Evolutionary conservation across 2,888 invertebrate species (phyloP), one percentile per base, ranked within the genome.

Genomic region (Drosophila setosimentum): DNA sequence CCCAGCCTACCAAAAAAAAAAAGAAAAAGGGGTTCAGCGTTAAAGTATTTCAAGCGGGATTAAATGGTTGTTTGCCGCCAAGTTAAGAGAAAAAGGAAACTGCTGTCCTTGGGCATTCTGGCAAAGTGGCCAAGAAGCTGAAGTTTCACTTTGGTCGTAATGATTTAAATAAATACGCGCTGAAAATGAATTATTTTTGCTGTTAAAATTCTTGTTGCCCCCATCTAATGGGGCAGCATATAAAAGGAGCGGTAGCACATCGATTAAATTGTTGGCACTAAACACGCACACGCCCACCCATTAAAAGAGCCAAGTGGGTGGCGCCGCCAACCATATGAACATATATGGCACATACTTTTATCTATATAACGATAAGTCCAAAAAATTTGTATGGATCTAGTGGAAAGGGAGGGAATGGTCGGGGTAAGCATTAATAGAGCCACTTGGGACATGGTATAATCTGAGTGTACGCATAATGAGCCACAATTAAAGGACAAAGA

Each of bases 401-500:
- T 10, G 59, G 48, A 27, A 18, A 10, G 27, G 21, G n/a, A 24
- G 33, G 29, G 49, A 2, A 64, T 29, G 27, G 11, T 13, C 21
- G 68, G n/a, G 71, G 72, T 71, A 75, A 24, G 45, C 89, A 83
- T 86, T 89, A 82, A 86, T 89, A 80, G 89, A 85, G 86, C 81
- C 86, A 86, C 90, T 86, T 86, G 88, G 87, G 89, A 78, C 78
- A 75, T 54, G 70, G 80, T 78, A 73, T 86, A 88, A 85, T 89
- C 89, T 81, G 73, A 68, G 87, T 79, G 74, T 72, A 87, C 83
- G 85, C 88, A 89, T 89, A 86, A 89, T 86, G 85, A 76, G 86
- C 74, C 75, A 65, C 88, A 89, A 87, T 89, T 89, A 89, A 87
- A 78, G 76, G 88, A 87, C 86, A 86, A 89, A 86, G 81, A 89